These are phyloP conservation scores for Drosophila quadrilineata DNA, from an alignment of 1,140 invertebrate species.

Conservation along the genomic window DNA sequence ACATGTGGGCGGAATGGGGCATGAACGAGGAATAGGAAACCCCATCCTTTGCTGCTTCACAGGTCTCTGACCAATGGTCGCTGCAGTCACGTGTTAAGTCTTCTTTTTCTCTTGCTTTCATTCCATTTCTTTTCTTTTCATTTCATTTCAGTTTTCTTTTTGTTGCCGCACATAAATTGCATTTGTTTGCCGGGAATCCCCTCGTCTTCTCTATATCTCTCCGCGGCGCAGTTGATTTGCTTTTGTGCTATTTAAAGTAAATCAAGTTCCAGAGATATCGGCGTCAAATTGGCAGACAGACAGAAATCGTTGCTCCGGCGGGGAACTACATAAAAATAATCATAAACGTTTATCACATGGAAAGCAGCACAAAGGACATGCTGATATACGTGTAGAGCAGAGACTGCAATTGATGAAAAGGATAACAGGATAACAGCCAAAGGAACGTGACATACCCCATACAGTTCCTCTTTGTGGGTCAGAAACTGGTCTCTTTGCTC, in stretches of 20 bases:
- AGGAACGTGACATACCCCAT: conserved; percentile 52
- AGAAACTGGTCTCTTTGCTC: conserved; percentile 9
- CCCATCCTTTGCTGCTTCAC: conserved; percentile 18
- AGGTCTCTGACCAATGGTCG: conserved; percentile 21
- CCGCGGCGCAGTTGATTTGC: too few species aligned
- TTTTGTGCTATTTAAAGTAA: conserved; percentile 68
- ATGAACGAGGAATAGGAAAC: neutral
- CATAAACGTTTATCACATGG: conserved; percentile 75
- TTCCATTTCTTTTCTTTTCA: too few species aligned
- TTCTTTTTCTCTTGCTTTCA: conserved; percentile 23
- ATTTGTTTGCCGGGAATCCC: conserved; percentile 22
- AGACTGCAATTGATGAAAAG: conserved; percentile 58
- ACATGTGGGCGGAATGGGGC: conserved; percentile 52
- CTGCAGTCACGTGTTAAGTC: conserved; percentile 69
- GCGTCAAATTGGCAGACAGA: conserved; percentile 66
- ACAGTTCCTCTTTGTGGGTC: conserved; percentile 46
- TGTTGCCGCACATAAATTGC: conserved; percentile 67
- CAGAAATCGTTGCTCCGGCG: conserved; percentile 47
- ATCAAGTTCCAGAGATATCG: conserved; percentile 68
- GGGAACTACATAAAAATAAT: conserved; percentile 71
- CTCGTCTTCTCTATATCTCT: neutral
- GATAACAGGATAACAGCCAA: conserved; percentile 46
- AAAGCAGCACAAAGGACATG: conserved; percentile 31
- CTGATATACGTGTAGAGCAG: neutral
- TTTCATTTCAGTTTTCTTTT: too few species aligned